These are phyloP conservation scores for Acanthisitta chloris DNA, from an alignment of 2,113 vertebrate genomes.

Conservation along the genomic window DNA sequence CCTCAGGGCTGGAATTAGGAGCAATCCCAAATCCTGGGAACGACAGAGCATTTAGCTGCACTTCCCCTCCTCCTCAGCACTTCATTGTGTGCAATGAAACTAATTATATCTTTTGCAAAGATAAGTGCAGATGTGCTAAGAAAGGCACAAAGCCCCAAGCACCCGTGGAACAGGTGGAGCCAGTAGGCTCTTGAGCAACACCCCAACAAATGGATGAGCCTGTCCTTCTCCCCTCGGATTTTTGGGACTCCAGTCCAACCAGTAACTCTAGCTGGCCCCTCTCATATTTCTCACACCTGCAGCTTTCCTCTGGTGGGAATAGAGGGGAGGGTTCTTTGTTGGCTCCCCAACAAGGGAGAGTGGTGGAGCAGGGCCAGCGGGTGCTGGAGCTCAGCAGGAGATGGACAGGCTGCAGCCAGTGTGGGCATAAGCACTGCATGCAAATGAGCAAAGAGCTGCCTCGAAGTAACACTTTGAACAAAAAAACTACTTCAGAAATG, in stretches of 20 bases:
- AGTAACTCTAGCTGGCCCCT: constrained; percentile 26
- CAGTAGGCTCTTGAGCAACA: constrained; percentile 28
- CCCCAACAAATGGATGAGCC: background rate
- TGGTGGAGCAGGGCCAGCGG: background rate
- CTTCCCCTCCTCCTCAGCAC: background rate
- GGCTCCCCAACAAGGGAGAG: background rate
- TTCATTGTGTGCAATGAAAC: background rate
- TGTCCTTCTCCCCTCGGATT: constrained; percentile 34
- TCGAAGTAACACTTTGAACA: rapidly evolving
- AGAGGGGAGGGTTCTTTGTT: background rate
- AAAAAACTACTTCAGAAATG: background rate
- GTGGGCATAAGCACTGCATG: background rate
- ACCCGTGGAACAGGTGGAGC: constrained; percentile 51
- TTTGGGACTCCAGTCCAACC: constrained; percentile 19
- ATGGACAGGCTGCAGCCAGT: background rate
- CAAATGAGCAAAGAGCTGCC: background rate
- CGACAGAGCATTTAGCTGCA: background rate
- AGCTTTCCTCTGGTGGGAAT: background rate
- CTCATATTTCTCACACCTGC: constrained; percentile 47
- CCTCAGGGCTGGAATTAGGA: background rate
- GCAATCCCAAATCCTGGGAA: background rate
- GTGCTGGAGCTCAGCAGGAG: background rate
- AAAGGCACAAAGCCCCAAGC: background rate
- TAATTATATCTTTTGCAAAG: constrained; percentile 22
- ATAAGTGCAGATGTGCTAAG: constrained; percentile 42